Evolutionary conservation across 2,888 invertebrate species (phyloP).

Genomic region (Bellardia bayeri): DNA sequence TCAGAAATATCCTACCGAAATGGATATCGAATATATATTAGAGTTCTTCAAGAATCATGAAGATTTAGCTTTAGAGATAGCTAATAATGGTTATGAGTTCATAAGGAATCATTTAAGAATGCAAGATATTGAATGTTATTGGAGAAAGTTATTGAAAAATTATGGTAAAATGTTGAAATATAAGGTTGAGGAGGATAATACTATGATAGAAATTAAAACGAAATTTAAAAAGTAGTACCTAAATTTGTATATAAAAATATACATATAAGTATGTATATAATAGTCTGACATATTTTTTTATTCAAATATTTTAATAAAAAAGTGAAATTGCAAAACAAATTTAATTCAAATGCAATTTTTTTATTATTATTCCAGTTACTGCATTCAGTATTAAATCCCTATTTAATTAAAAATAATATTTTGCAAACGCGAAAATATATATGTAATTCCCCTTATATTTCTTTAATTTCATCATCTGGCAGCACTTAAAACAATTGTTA

Average conservation of each 20-base stretch:
- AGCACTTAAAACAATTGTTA: too few species aligned
- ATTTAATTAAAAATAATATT: too few species aligned
- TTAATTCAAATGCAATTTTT: too few species aligned
- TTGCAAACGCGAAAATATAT: too few species aligned
- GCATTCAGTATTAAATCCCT: too few species aligned
- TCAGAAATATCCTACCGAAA: slow-evolving; percentile 87
- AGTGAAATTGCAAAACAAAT: too few species aligned
- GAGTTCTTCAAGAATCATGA: slow-evolving; percentile 92
- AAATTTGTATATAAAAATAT: background rate
- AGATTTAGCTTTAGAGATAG: slow-evolving; percentile 90
- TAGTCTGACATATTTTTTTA: background rate
- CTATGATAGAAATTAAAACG: slow-evolving; percentile 85
- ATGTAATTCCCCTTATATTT: too few species aligned
- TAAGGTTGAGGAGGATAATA: slow-evolving; percentile 86
- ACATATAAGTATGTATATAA: background rate
- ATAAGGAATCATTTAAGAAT: slow-evolving; percentile 93
- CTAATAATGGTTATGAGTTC: slow-evolving; percentile 91
- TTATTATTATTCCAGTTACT: too few species aligned
- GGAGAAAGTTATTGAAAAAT: slow-evolving; percentile 90
- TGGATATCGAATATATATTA: slow-evolving; percentile 89
- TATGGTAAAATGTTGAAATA: slow-evolving; percentile 91
- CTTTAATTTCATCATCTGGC: too few species aligned
- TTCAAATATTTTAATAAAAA: too few species aligned
- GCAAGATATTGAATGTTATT: slow-evolving; percentile 94
- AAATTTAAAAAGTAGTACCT: slow-evolving; percentile 15